Base-by-base conservation (phyloP, 2,797 vertebrate species). In the Sternotherus odoratus region DNA sequence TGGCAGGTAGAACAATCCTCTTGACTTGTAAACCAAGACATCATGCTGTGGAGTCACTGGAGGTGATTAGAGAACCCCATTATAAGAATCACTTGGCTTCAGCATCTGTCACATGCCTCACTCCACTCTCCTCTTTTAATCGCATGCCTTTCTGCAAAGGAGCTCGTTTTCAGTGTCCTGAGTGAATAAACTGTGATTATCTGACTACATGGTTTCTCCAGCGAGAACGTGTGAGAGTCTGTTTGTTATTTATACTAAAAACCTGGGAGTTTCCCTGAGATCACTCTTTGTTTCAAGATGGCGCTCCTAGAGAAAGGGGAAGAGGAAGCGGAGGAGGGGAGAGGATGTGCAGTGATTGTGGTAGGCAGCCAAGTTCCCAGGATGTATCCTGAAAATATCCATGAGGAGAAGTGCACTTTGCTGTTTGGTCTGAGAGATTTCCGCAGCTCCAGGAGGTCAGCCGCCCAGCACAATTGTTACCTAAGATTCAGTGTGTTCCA, bases 241-340 rank as follows among this genome's bases (percentile, higher is more conserved):
- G 0, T 15, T 95, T 0, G 0, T 15, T 95, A 46, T 53, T 49
- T 74, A 66, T 84, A 69, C 63, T 39, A 24, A 91, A 91, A 94
- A 93, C 80, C 93, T 57, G 78, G 16, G 78, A 89, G 86, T 83
- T 96, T 53, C 86, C 82, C 75, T 49, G 83, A 83, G 89, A 9
- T 86, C 85, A 63, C 56, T 87, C 39, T 2, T 92, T 94, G 94
- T 92, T 94, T 91, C 90, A 93, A 91, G 92, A 88, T 90, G 80
- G 86, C 72, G 53, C 84, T 92, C 46, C 56, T 72, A 49, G 2
- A n/a, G 36, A 46, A 75, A 87, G 63, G 63, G 46, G 46, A 48
- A 48, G 75, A 91, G 82, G 90, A 94, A 89, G 19, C 79, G 85
- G 85, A 92, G 90, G 88, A 90, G 48, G 46, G 82, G 83, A 93